Conservation (phyloP, 2,113 vertebrate genomes). For the Macquaria ambigua region DNA sequence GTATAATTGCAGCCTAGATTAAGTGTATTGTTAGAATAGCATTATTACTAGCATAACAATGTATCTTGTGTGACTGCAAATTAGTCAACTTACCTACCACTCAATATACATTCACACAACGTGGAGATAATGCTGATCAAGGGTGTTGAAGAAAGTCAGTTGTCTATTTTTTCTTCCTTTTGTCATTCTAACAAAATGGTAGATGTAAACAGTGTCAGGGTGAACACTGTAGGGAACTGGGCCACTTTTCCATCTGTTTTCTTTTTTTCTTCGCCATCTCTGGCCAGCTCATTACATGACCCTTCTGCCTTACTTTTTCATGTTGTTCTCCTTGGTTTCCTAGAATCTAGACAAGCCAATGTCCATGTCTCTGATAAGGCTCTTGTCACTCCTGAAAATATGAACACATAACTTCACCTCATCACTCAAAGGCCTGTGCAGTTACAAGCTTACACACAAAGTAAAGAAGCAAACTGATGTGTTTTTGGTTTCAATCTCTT, state of each 20-base stretch:
- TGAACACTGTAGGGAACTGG: conserved; percentile 10
- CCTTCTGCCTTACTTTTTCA: conserved; percentile 22
- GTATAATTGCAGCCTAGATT: not conserved
- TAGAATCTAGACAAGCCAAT: conserved; percentile 1
- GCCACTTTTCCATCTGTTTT: conserved; percentile 16
- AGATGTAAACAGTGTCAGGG: conserved; percentile 6
- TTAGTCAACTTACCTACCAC: not conserved
- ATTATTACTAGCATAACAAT: not conserved
- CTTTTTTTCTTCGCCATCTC: not conserved
- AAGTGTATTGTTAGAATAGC: not conserved
- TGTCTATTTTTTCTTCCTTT: not conserved
- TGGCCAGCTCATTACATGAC: conserved; percentile 42
- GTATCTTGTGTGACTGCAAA: too few species aligned
- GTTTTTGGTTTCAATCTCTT: not conserved
- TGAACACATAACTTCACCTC: not conserved
- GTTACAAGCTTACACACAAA: not conserved
- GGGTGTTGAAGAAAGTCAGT: not conserved
- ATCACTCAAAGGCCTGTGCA: not conserved
- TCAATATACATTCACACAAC: not conserved
- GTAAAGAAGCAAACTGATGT: not conserved
- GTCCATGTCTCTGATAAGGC: conserved; percentile 9
- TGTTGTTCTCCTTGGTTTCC: conserved; percentile 9
- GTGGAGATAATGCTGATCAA: not conserved
- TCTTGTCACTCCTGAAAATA: not conserved
- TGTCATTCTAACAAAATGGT: not conserved